phyloP scores from a whole-genome alignment of 2,888 invertebrate species.

The Acanthoscelides obtectus region DNA sequence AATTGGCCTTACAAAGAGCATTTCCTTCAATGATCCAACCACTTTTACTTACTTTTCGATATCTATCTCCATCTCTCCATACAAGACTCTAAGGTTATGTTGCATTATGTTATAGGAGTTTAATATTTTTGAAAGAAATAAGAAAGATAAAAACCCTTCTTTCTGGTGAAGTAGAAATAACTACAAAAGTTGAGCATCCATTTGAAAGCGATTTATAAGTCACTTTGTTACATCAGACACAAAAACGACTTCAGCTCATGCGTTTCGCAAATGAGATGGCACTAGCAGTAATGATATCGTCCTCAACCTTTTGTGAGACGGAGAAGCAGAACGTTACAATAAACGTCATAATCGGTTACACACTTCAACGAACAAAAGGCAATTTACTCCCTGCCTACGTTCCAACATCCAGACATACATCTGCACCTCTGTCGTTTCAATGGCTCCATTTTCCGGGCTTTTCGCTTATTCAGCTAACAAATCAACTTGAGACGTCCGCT shows the following conservation, averaged over 20 bases:
- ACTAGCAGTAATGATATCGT: not conserved
- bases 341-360: not conserved
- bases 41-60: too few species aligned
- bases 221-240: not conserved
- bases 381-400: not conserved
- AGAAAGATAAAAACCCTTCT: too few species aligned
- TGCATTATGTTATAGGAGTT: too few species aligned
- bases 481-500: not conserved
- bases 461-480: not conserved
- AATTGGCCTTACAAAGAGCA: too few species aligned
- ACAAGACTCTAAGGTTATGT: too few species aligned
- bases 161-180: too few species aligned
- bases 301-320: not conserved
- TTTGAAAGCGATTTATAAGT: too few species aligned
- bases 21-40: too few species aligned
- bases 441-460: not conserved
- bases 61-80: too few species aligned
- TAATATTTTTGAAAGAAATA: too few species aligned
- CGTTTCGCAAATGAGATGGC: not conserved
- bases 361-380: not conserved
- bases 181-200: too few species aligned
- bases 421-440: not conserved
- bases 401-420: not conserved
- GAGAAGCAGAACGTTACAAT: not conserved
- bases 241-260: not conserved